These are phyloP conservation scores for Leucoraja ocellata DNA, from an alignment of 2,797 vertebrate genomes.

Conservation along the genomic window DNA sequence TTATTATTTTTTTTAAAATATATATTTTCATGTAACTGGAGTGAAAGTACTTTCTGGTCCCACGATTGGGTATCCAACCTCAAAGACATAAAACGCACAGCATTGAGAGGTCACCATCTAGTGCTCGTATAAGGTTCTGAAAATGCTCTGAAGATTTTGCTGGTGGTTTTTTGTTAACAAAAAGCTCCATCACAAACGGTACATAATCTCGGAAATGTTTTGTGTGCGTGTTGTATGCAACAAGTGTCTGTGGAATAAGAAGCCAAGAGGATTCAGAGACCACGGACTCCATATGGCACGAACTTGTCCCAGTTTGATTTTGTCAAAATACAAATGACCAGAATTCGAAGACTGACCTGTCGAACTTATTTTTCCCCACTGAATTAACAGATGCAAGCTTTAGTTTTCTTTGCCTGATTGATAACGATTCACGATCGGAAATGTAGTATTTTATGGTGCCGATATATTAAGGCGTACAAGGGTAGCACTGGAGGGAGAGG, in stretches of 20 bases:
- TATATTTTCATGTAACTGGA: slow-evolving; percentile 28
- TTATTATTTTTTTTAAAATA: slow-evolving; percentile 35
- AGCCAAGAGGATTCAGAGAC: neutral
- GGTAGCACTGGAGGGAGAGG: neutral
- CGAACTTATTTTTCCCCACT: slow-evolving; percentile 6
- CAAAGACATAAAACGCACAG: neutral
- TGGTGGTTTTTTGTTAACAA: neutral
- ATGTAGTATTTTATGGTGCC: neutral
- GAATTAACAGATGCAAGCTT: neutral
- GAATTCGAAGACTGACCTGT: neutral
- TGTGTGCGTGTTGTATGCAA: neutral
- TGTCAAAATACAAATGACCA: neutral
- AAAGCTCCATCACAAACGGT: neutral
- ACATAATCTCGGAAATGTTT: neutral
- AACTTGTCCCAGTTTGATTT: slow-evolving; percentile 11
- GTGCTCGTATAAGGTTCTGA: neutral
- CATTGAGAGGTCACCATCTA: neutral
- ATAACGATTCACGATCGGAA: neutral
- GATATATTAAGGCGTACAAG: neutral
- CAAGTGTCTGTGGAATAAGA: slow-evolving; percentile 6
- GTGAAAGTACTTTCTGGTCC: slow-evolving; percentile 35
- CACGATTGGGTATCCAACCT: neutral
- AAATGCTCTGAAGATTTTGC: neutral
- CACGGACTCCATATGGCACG: slow-evolving; percentile 17
- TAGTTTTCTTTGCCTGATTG: neutral